Evolutionary conservation across 64 coral and sea anemone genomes (phyloP).

Genomic region (Acropora yongei): DNA sequence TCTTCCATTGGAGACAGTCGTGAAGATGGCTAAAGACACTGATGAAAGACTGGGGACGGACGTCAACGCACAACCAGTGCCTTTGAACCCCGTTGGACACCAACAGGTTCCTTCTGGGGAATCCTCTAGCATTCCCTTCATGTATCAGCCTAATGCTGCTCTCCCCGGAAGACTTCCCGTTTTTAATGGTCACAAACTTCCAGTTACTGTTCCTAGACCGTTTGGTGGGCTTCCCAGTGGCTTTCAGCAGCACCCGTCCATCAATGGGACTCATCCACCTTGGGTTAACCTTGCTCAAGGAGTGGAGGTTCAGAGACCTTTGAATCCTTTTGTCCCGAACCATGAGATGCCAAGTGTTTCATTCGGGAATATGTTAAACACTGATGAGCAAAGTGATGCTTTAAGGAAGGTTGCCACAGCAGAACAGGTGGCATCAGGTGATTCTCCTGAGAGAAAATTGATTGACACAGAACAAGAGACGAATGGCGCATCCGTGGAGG

Average conservation of each 20-base stretch:
- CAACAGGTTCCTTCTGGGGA: background rate
- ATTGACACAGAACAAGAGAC: background rate
- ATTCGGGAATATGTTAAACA: background rate
- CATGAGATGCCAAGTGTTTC: background rate
- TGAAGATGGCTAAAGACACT: constrained; percentile 60
- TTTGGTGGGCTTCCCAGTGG: background rate
- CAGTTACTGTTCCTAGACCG: background rate
- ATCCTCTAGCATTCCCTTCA: background rate
- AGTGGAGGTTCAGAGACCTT: background rate
- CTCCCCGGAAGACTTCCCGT: background rate
- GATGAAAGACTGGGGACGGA: background rate
- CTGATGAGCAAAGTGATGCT: background rate
- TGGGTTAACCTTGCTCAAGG: background rate
- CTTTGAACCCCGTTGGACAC: background rate
- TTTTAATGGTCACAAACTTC: background rate
- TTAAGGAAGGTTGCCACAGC: background rate
- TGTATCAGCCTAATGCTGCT: background rate
- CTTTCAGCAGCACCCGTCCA: background rate
- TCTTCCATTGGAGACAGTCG: constrained; percentile 74
- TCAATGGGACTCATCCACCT: background rate
- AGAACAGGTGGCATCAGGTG: background rate
- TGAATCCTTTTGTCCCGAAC: background rate
- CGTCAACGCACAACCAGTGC: background rate
- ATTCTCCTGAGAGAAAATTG: background rate
- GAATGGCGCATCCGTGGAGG: background rate